Evolutionary conservation across 2,113 vertebrate genomes (phyloP).

Genomic region (Pelusios castaneus): DNA sequence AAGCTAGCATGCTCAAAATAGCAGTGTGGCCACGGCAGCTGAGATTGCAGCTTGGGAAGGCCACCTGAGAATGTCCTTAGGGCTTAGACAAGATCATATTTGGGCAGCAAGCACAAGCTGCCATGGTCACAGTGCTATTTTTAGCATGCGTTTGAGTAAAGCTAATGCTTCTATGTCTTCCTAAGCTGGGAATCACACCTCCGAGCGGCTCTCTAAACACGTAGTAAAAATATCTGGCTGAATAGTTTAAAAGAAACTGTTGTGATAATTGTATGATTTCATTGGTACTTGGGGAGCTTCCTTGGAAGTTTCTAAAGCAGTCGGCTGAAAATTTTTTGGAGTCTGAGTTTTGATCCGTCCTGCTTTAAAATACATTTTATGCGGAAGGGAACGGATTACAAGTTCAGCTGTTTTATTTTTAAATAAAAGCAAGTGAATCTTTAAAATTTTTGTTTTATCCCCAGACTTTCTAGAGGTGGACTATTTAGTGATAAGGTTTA

Average conservation of each 20-base stretch:
- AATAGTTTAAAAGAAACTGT: background rate
- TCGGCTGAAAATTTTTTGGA: background rate
- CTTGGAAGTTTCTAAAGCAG: background rate
- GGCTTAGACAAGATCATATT: background rate
- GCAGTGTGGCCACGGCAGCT: background rate
- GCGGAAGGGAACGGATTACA: background rate
- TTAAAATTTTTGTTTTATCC: background rate
- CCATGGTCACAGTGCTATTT: background rate
- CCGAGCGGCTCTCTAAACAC: background rate
- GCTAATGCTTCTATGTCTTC: background rate
- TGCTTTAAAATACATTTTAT: background rate
- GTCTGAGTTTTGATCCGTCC: background rate
- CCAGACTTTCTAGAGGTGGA: background rate
- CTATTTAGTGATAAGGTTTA: background rate
- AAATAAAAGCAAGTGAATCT: background rate
- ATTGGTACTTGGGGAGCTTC: background rate
- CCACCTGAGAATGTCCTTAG: background rate
- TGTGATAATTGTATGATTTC: background rate
- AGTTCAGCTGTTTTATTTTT: background rate
- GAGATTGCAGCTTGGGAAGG: background rate
- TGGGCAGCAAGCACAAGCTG: background rate
- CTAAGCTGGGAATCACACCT: background rate
- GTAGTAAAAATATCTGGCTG: background rate
- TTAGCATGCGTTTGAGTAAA: background rate
- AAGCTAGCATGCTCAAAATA: background rate